A percentile compares a stretch with the other conserved stretches of the same genome.
Conservation (phyloP, 2,113 vertebrate species). For the Sander vitreus region DNA sequence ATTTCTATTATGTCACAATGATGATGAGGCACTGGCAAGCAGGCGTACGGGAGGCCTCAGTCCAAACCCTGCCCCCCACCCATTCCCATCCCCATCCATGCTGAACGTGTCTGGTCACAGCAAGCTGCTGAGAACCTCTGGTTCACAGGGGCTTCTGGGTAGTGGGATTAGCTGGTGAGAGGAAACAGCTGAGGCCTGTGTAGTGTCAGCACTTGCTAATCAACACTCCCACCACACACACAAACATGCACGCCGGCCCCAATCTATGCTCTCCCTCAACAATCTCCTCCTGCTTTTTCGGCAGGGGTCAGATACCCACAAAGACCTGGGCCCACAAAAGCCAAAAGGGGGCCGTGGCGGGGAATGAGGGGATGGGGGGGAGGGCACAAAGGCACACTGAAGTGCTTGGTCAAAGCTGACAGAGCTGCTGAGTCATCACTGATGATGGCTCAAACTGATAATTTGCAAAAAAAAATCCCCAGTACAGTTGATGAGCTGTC, state of each 20-base stretch:
- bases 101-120: conserved; percentile 71
- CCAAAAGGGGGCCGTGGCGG: conserved; percentile 59
- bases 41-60: conserved; percentile 45
- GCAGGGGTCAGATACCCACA: conserved; percentile 70
- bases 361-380: background rate
- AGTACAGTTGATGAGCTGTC: conserved; percentile 35
- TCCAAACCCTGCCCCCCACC: background rate
- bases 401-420: conserved; percentile 75
- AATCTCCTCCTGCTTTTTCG: conserved; percentile 64
- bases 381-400: conserved; percentile 68
- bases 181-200: conserved; percentile 82
- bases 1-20: conserved; percentile 77
- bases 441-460: conserved; percentile 36
- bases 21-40: conserved; percentile 72
- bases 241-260: conserved; percentile 29
- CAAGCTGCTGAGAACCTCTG: conserved; percentile 65
- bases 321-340: conserved; percentile 73
- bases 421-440: conserved; percentile 76
- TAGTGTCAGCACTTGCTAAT: conserved; percentile 80
- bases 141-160: conserved; percentile 67
- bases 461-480: conserved; percentile 33
- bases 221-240: conserved; percentile 61
- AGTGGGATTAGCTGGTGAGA: conserved; percentile 79
- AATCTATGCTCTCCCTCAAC: conserved; percentile 49
- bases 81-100: conserved; percentile 6